Conservation (phyloP, 2,113 vertebrate genomes). For the Spea bombifrons region DNA sequence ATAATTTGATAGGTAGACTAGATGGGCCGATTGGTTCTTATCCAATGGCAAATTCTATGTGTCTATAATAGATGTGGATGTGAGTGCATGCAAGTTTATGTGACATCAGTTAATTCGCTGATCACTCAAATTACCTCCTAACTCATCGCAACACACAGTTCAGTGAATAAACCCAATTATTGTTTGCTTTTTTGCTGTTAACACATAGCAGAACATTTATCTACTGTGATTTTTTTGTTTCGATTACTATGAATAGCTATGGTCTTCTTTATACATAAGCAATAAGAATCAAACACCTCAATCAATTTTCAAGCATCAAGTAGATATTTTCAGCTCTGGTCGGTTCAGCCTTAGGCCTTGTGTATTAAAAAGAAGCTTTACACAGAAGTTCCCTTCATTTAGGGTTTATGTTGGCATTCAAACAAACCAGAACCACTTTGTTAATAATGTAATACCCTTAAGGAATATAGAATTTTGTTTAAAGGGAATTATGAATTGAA, state of each 20-base stretch:
- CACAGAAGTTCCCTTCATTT: background rate
- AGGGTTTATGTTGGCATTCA: constrained; percentile 1
- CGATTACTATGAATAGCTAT: background rate
- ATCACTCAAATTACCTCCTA: too few species aligned
- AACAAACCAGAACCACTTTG: constrained; percentile 5
- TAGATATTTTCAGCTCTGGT: background rate
- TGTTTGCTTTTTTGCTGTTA: too few species aligned
- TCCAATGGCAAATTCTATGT: too few species aligned
- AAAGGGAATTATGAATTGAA: background rate
- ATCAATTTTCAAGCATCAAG: background rate
- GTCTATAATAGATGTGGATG: too few species aligned
- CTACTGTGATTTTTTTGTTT: background rate
- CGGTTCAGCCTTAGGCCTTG: constrained; percentile 13
- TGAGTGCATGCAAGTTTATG: too few species aligned
- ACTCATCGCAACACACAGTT: too few species aligned
- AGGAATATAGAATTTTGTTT: constrained; percentile 1
- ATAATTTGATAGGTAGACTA: too few species aligned
- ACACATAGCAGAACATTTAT: background rate
- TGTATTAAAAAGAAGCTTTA: constrained; percentile 5
- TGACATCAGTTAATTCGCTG: too few species aligned
- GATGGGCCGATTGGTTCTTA: too few species aligned
- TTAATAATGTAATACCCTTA: constrained; percentile 16
- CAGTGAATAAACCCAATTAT: too few species aligned
- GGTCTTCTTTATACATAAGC: background rate
- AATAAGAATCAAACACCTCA: constrained; percentile 2